Base-by-base conservation (phyloP, 2,888 invertebrate genomes). In the Drosophila yooni region DNA sequence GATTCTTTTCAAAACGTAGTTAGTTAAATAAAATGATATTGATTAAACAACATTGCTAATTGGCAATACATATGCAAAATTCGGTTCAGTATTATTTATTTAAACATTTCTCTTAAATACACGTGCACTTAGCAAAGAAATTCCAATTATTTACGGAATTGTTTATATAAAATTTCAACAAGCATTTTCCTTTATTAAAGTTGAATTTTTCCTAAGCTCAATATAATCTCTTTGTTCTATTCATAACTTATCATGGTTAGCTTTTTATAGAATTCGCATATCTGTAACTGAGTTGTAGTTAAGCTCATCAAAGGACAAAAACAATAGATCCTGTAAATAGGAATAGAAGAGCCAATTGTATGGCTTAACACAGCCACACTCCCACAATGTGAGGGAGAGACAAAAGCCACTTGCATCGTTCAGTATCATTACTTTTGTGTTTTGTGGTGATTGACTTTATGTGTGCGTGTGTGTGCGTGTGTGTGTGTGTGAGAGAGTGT, bases 361-460 rank as follows among this genome's bases (percentile, higher is more conserved):
- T 34, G 53, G 3, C 34, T 54, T 36, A 11, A 34, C 53, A 11
- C 18, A 33, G 29, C 34, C 36, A 38, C 40, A 61, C 38, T 54
- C 25, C 36, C 40, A 29, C 43, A 40, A 34, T 46, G 31, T 61
- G 50, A 50, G 21, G 69, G 31, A 62, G 70, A 68, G 72, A 66
- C 78, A 74, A 88, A 81, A 66, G 82, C 73, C 80, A 78, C 83
- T 88, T 85, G 83, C 80, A 69, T 65, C 74, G 81, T 76, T 88
- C 72, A 66, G 83, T 78, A 73, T 74, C 86, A 82, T 82, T 88
- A 82, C 80, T 77, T 80, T 66, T 68, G 73, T 80, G 70, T 82
- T 88, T 82, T 89, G 89, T 85, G 89, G 74, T 80, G 89, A 85
- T 85, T 85, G 85, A 70, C 80, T 77, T 87, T 78, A 68, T 56